Evolutionary conservation across 2,797 vertebrate genomes (phyloP).

Genomic region (Anniella stebbinsi): DNA sequence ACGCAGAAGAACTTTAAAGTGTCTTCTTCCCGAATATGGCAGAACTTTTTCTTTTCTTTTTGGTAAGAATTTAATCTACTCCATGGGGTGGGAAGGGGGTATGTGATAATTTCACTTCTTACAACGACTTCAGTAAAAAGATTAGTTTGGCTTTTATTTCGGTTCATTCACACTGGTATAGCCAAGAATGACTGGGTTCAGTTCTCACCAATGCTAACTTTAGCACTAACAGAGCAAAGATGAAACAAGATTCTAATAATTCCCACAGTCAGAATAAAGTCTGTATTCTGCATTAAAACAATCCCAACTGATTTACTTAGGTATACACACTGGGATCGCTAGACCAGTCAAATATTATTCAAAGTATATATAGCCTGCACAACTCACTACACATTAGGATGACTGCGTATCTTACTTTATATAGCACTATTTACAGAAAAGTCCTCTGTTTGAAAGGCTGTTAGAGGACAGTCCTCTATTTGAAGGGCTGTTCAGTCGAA

Average conservation of each 20-base stretch:
- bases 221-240: background rate
- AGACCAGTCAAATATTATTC: background rate
- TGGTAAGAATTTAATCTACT: conserved; percentile 33
- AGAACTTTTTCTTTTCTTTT: background rate
- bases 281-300: background rate
- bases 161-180: background rate
- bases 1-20: conserved; percentile 38
- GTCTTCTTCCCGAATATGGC: conserved; percentile 31
- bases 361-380: background rate
- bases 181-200: background rate
- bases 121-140: background rate
- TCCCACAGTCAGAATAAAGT: background rate
- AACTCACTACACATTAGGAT: background rate
- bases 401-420: background rate
- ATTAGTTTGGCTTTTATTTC: conserved; percentile 32
- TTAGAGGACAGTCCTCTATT: too few species aligned
- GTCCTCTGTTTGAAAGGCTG: background rate
- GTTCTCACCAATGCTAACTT: conserved; percentile 15
- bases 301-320: conserved; percentile 9
- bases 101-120: conserved; percentile 41
- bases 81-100: background rate
- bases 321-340: rapidly evolving
- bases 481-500: too few species aligned
- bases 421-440: background rate
- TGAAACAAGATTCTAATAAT: background rate